A percentile compares a stretch with the other conserved stretches of the same genome.
phyloP scores from a whole-genome alignment of 1,140 invertebrate genomes.

The Pseudomyrmex concolor region DNA sequence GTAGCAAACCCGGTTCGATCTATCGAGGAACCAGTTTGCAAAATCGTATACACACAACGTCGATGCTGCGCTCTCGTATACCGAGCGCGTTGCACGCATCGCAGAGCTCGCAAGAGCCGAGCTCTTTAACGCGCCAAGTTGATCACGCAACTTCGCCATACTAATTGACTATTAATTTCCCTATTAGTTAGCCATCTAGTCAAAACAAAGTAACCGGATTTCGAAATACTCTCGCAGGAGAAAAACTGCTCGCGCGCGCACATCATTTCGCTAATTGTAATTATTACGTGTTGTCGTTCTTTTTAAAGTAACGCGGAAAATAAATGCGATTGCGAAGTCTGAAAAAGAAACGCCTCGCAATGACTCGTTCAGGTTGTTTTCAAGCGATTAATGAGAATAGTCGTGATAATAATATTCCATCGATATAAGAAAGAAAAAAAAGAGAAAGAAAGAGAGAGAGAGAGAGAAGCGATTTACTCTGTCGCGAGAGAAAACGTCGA shows the following conservation, averaged over 20 bases:
- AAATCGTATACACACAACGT: constrained; percentile 35
- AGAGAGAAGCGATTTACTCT: neutral
- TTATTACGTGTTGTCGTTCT: too few species aligned
- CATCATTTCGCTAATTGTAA: too few species aligned
- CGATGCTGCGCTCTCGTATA: constrained; percentile 21
- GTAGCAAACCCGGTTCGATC: constrained; percentile 57
- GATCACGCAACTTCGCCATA: constrained; percentile 49
- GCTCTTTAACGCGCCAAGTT: constrained; percentile 49
- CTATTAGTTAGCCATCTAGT: constrained; percentile 27
- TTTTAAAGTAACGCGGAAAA: too few species aligned
- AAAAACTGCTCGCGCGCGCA: neutral
- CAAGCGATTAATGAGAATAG: neutral
- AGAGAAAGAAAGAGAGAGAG: neutral
- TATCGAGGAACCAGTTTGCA: constrained; percentile 59
- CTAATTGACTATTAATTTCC: constrained; percentile 57
- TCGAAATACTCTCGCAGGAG: neutral
- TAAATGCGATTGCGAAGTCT: neutral
- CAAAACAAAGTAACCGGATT: neutral
- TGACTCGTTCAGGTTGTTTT: neutral
- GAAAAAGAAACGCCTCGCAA: neutral
- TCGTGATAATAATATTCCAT: neutral
- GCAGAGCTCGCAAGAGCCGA: constrained; percentile 32
- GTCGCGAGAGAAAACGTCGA: neutral
- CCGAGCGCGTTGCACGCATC: constrained; percentile 20
- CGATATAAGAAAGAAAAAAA: neutral